These are phyloP conservation scores for Parapsyche elsis DNA, from an alignment of 1,140 invertebrate genomes.

Conservation along the genomic window DNA sequence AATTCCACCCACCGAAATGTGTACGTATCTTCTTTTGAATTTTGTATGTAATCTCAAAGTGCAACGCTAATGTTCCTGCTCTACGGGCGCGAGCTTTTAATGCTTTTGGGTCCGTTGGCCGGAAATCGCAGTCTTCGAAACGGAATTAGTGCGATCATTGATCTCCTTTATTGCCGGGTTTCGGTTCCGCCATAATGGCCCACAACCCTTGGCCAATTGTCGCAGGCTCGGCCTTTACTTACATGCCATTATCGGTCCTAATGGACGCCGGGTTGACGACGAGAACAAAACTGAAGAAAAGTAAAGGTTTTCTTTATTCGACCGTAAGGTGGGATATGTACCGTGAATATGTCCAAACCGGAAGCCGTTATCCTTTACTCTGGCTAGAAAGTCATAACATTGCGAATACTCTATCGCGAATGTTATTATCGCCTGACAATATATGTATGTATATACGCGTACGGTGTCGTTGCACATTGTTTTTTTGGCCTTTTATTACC, in stretches of 20 bases:
- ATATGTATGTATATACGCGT: too few relatives aligned
- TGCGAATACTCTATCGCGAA: neutral
- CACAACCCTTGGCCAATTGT: conserved; percentile 17
- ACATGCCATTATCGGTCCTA: conserved; percentile 30
- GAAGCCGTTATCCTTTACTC: neutral
- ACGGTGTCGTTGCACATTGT: neutral
- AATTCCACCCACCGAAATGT: too few relatives aligned
- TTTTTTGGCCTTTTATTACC: neutral
- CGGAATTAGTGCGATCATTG: conserved; percentile 34
- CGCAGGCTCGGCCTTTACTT: conserved; percentile 1
- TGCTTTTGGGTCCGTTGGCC: neutral
- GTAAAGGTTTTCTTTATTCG: neutral
- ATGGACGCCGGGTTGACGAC: conserved; percentile 12
- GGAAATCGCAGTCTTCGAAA: conserved; percentile 32
- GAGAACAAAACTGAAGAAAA: neutral
- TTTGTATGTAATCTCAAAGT: too few relatives aligned
- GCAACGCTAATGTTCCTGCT: too few relatives aligned
- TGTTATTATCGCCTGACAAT: neutral
- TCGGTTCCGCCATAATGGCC: neutral
- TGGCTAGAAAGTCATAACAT: neutral
- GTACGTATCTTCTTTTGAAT: too few relatives aligned
- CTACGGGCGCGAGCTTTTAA: neutral
- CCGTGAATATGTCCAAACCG: conserved; percentile 2
- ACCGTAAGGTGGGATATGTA: neutral
- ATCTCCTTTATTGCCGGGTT: conserved; percentile 40